phyloP scores from a whole-genome alignment of 2,797 vertebrate species.

The Pempheris klunzingeri region DNA sequence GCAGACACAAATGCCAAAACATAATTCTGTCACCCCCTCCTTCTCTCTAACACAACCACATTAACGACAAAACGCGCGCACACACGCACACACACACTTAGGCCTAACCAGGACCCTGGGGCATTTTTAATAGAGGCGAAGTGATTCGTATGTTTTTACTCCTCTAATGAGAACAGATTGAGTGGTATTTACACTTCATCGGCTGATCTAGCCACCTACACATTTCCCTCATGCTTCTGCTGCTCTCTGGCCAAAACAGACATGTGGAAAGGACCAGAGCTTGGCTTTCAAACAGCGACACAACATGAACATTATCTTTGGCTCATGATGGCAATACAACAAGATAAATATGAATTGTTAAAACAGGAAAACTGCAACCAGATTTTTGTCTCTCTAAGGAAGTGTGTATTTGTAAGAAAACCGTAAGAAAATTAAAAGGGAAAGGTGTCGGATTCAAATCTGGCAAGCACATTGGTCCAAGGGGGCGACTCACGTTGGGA shows the following conservation, averaged over 20 bases:
- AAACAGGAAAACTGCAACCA: constrained; percentile 38
- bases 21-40: constrained; percentile 75
- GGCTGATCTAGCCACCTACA: constrained; percentile 83
- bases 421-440: neutral
- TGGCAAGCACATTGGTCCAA: neutral
- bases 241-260: constrained; percentile 79
- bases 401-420: constrained; percentile 1
- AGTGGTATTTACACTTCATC: constrained; percentile 87
- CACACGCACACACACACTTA: constrained; percentile 46
- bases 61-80: constrained; percentile 39
- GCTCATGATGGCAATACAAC: constrained; percentile 45
- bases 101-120: constrained; percentile 73
- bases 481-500: neutral
- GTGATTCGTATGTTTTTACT: constrained; percentile 83
- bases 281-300: constrained; percentile 72
- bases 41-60: constrained; percentile 56
- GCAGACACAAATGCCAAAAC: constrained; percentile 83
- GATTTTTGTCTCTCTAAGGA: constrained; percentile 30
- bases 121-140: constrained; percentile 82
- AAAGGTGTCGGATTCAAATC: constrained; percentile 22
- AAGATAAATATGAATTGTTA: constrained; percentile 56
- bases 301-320: constrained; percentile 73
- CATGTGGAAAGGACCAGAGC: constrained; percentile 75
- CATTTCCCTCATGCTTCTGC: constrained; percentile 77
- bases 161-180: constrained; percentile 86